Percentiles rank a stretch among this genome's conserved stretches.
Evolutionary conservation across 2,113 vertebrate species (phyloP).

Genomic region (Sylvietta virens): DNA sequence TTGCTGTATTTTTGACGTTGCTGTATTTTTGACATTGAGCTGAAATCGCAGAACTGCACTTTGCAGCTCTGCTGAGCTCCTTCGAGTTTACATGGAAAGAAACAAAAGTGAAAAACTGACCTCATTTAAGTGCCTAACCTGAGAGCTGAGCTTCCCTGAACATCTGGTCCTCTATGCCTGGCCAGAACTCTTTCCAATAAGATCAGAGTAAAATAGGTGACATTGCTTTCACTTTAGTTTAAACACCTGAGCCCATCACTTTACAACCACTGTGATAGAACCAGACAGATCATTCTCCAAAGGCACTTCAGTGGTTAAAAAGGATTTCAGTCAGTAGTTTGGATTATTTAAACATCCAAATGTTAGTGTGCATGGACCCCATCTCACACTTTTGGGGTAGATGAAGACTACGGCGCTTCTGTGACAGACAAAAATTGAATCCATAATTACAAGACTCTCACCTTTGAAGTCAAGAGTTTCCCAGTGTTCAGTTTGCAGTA

Average conservation of each 20-base stretch:
- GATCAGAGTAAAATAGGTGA: neutral
- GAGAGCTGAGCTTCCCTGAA: neutral
- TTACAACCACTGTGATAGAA: neutral
- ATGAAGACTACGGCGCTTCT: neutral
- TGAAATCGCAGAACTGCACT: neutral
- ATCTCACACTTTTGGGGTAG: neutral
- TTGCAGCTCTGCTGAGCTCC: neutral
- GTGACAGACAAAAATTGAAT: neutral
- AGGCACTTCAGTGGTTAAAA: neutral
- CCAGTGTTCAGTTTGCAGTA: neutral
- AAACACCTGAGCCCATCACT: neutral
- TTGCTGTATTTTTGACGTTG: neutral
- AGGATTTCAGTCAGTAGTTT: neutral
- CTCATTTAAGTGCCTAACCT: neutral
- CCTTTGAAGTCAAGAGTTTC: neutral
- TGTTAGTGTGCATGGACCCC: neutral
- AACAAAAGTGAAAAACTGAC: neutral
- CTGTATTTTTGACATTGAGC: neutral
- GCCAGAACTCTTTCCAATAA: neutral
- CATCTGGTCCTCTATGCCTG: neutral
- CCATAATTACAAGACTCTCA: neutral
- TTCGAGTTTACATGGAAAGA: neutral
- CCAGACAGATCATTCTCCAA: neutral
- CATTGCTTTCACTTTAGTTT: neutral
- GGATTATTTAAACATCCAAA: neutral